Base-by-base conservation (phyloP, 2,113 vertebrate species). In the Strix aluco region DNA sequence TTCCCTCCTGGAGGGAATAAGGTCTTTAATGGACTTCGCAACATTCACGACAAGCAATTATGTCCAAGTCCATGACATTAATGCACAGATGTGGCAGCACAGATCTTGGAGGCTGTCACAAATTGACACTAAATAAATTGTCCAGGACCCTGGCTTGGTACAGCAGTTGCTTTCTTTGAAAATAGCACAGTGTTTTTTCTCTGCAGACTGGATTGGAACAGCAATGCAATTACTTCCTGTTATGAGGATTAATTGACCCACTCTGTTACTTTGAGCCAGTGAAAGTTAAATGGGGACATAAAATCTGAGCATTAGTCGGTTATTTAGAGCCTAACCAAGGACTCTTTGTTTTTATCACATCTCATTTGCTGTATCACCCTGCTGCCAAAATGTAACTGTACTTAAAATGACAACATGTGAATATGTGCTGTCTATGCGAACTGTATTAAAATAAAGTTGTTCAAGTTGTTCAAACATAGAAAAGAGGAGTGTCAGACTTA, bases 211-310 rank as follows among this genome's bases (percentile, higher is more conserved):
- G 52, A 70, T 79, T 88, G 75, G 57, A 97, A 51, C n/a, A 79
- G 83, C 81, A 95, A 87, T 84, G 91, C 80, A 86, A 96, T 95
- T 97, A 67, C 88, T 81, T 71, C 86, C 65, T 86, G 16, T 54
- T 96, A 80, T 23, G 73, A 96, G 94, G 86, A 95, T 95, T 97
- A 97, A 97, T 93, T 97, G 90, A 95, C 74, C 70, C 59, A 16
- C 72, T 92, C 86, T 62, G 74, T 87, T 85, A 84, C 89, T 95
- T 70, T 0, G 0, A 95, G 94, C 46, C 78, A 81, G 34, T 70
- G 71, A 71, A 90, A 96, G 81, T 88, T 94, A 95, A 93, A 86
- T 2, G 2, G 52, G 55, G 29, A 69, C 57, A 67, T 66, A 90
- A 93, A 96, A 90, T 67, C 73, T 75, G 80, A 94, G 73, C 40